These are phyloP conservation scores for Acanthaster planci DNA, from an alignment of 35 echinoderm and acorn worm genomes.

Conservation along the genomic window DNA sequence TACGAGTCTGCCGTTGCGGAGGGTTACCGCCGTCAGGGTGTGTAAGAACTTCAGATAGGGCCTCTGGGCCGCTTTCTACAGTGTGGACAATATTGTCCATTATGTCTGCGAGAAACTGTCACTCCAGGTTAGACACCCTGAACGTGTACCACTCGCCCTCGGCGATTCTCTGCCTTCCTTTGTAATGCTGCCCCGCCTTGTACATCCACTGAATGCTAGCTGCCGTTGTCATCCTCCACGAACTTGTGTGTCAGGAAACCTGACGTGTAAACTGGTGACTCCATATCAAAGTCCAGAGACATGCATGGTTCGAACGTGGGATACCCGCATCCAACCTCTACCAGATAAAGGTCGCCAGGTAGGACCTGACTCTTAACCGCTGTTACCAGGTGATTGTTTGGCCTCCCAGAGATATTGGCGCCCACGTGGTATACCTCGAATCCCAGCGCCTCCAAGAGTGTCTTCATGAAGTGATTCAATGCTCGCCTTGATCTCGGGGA, in stretches of 20 bases:
- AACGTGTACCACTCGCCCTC: no score
- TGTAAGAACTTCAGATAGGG: no score
- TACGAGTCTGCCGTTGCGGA: no score
- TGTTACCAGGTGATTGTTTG: not conserved
- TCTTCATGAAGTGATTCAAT: slow-evolving; percentile 35
- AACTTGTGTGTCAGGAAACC: slow-evolving; percentile 27
- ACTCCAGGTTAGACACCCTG: no score
- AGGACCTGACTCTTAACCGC: slow-evolving; percentile 10
- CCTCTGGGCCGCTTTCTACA: no score
- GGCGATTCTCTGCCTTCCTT: no score
- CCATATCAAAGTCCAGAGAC: slow-evolving; percentile 34
- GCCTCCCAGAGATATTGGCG: not conserved
- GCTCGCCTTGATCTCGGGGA: slow-evolving; percentile 35
- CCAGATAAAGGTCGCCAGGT: slow-evolving; percentile 26
- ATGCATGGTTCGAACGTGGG: slow-evolving; percentile 19
- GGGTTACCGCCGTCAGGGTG: no score
- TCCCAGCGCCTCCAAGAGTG: slow-evolving; percentile 28
- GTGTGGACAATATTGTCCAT: no score
- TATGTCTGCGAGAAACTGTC: no score
- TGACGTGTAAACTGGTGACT: slow-evolving; percentile 21
- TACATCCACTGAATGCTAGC: no score
- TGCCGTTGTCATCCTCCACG: not conserved
- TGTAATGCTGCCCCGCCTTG: no score
- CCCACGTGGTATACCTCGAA: slow-evolving; percentile 4
- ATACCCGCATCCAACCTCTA: slow-evolving; percentile 44